Conservation (phyloP, 1,140 invertebrate genomes). For the Lithobius niger region DNA sequence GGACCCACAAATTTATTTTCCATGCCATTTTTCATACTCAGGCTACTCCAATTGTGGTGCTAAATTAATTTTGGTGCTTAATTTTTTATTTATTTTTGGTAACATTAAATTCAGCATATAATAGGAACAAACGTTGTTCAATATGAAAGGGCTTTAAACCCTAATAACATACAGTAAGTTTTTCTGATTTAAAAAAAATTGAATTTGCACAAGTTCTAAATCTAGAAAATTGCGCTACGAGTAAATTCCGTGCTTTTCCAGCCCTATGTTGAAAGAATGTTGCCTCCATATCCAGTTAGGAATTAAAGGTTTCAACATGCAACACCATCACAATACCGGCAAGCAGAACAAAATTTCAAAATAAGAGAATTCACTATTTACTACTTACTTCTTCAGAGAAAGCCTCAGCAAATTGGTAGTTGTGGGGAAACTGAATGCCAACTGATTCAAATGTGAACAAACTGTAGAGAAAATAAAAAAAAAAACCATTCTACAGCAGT, state of each 20-base stretch:
- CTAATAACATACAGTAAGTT: too few relatives aligned
- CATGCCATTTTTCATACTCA: too few relatives aligned
- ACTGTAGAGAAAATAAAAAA: slow-evolving; percentile 13
- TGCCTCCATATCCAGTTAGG: not conserved
- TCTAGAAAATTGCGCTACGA: not conserved
- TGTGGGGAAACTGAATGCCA: slow-evolving; percentile 72
- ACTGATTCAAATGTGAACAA: slow-evolving; percentile 28
- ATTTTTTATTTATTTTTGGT: too few relatives aligned
- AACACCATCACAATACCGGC: not conserved
- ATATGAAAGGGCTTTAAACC: too few relatives aligned
- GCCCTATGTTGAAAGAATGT: not conserved
- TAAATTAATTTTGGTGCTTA: too few relatives aligned
- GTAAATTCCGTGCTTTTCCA: not conserved
- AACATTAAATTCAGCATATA: too few relatives aligned
- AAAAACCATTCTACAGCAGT: not conserved
- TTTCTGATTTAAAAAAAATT: too few relatives aligned
- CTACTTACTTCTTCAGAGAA: slow-evolving; percentile 69
- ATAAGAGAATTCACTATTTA: not conserved
- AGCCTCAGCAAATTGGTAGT: slow-evolving; percentile 84
- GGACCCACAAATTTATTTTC: too few relatives aligned
- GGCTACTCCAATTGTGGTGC: too few relatives aligned
- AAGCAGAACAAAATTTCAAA: slow-evolving; percentile 13
- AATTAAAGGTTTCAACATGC: not conserved
- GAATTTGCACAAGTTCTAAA: too few relatives aligned
- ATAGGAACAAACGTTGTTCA: too few relatives aligned